Conservation (phyloP, 2,113 vertebrate genomes). For the Malaclemys terrapin region DNA sequence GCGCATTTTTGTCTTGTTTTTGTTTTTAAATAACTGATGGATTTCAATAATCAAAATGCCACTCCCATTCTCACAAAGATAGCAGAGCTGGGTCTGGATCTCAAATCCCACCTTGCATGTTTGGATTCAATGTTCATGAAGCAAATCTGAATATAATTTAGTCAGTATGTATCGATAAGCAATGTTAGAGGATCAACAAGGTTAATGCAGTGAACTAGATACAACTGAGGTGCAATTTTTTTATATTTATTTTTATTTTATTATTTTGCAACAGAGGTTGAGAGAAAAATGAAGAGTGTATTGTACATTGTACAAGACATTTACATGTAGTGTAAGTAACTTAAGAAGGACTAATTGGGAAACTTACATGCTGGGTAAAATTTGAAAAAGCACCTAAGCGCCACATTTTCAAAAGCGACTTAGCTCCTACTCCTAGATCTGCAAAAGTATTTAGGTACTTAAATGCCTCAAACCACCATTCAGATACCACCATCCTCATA, state of each 20-base stretch:
- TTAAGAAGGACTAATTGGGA: neutral
- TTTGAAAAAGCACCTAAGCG: neutral
- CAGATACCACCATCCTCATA: too few species aligned
- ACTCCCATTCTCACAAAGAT: neutral
- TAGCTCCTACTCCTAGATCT: neutral
- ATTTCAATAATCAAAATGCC: neutral
- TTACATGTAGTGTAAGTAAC: neutral
- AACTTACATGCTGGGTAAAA: neutral
- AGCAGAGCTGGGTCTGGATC: neutral
- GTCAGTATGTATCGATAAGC: neutral
- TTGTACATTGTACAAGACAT: neutral
- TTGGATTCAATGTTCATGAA: neutral
- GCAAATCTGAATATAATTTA: neutral
- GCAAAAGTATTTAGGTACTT: neutral
- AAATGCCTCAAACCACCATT: too few species aligned
- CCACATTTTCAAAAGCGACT: neutral
- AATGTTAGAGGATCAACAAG: neutral
- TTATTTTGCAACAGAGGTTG: neutral
- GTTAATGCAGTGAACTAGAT: neutral
- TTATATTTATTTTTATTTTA: neutral
- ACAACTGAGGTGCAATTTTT: neutral
- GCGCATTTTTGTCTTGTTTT: neutral
- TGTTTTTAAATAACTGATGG: neutral
- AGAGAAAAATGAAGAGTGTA: neutral
- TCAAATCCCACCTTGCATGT: neutral